These are phyloP conservation scores for Scartelaos histophorus DNA, from an alignment of 2,113 vertebrate species.

Conservation along the genomic window DNA sequence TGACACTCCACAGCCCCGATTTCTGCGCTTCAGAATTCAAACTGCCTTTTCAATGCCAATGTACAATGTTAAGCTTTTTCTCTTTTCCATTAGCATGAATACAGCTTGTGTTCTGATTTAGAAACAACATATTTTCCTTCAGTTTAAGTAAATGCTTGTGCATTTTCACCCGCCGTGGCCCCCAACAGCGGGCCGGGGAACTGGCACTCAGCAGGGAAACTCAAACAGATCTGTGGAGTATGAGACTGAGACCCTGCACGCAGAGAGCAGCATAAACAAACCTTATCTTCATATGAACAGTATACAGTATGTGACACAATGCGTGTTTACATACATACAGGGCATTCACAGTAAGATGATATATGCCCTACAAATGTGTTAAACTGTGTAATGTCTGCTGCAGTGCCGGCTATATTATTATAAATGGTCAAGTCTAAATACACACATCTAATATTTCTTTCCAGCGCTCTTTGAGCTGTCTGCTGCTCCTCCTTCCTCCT, in stretches of 20 bases:
- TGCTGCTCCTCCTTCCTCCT: conserved; percentile 66
- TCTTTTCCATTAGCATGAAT: conserved; percentile 60
- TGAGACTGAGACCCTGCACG: conserved; percentile 57
- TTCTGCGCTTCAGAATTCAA: conserved; percentile 59
- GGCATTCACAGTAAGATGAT: conserved; percentile 4
- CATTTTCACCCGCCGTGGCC: conserved; percentile 18
- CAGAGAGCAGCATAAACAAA: conserved; percentile 45
- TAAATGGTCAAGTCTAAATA: conserved; percentile 51
- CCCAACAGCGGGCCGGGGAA: conserved; percentile 43
- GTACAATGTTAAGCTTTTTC: conserved; percentile 61
- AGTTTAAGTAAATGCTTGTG: conserved; percentile 64
- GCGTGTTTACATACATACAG: neutral
- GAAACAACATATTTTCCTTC: conserved; percentile 63
- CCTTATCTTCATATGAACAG: conserved; percentile 47
- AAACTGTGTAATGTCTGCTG: conserved; percentile 10
- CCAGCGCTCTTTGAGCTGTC: conserved; percentile 32
- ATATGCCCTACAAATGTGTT: conserved; percentile 5
- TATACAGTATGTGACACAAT: conserved; percentile 21
- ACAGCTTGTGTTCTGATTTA: conserved; percentile 70
- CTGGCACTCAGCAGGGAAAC: conserved; percentile 60
- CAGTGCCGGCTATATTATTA: conserved; percentile 51
- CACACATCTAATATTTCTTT: conserved; percentile 37
- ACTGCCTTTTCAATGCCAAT: conserved; percentile 47
- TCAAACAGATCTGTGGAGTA: conserved; percentile 72
- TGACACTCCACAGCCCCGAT: conserved; percentile 59